Evolutionary conservation across 2,888 invertebrate species (phyloP), one percentile per base, ranked within the genome.

Genomic region (Alsophila aescularia): DNA sequence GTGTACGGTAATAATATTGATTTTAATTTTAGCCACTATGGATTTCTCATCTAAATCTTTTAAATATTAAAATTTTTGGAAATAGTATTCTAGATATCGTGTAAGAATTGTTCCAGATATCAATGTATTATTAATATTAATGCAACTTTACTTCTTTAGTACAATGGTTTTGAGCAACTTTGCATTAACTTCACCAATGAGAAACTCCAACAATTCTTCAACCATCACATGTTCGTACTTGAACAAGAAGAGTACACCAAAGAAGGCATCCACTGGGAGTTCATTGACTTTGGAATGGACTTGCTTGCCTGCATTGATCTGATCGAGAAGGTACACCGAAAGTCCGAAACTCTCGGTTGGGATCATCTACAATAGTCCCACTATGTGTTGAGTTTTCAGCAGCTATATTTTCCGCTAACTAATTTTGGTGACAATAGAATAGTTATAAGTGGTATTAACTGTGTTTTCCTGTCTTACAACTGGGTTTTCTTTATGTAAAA

Each of bases 141-240:
- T 81, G 61, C 62, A 60, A 60, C 76, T 84, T 87, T 84, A 78
- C 73, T 83, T 83, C 78, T 83, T 77, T 93, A 98, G 98, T 98
- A 93, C 94, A 99, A 99, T 94, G 98, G 98, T 91, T 99, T 99
- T 94, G 99, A 99, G 93, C 99, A 99, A 94, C 95, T 99, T 92
- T 99, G 99, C 94, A 99, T 99, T 95, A 99, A 99, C 95, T 99
- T 99, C 94, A 99, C 99, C 91, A 99, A 99, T 92, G 99, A 99
- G 93, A 98, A 98, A 93, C 95, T 99, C 75, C 99, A 99, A 93
- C 99, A 99, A 93, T 99, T 99, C 94, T 99, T 99, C 95, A 99
- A 99, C 93, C 99, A 99, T 92, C 96, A 98, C 95, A 99, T 99
- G 99, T 99, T 99, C 92, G 98, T 99, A 73, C 94, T 99, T 91